Evolutionary conservation across 2,797 vertebrate genomes (phyloP), one percentile per base, ranked within the genome.

Genomic region (Chromis chromis): DNA sequence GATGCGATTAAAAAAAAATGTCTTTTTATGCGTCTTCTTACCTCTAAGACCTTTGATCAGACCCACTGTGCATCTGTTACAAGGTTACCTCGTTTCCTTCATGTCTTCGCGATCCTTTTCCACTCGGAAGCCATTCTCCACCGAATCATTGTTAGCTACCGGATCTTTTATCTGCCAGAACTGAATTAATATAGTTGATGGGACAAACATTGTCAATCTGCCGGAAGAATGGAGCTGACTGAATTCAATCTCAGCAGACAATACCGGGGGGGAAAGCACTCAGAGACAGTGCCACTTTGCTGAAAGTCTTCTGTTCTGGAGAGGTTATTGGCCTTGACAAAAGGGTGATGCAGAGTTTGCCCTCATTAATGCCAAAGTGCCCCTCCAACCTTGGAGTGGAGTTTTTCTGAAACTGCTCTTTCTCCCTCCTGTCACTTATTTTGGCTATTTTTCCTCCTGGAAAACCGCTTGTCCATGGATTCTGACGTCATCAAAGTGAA

Each of bases 171-270:
- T 91, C 92, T 87, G 83, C 83, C 92, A 42, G 28, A 86, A 86
- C 85, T 92, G 93, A 95, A 95, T 95, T 94, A 95, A 94, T 94
- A 89, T 77, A 87, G 79, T 87, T 80, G 92, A 89, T 88, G 86
- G 93, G 88, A 94, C 93, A 94, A 96, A 94, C 94, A 92, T 93
- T 95, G 90, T 94, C 92, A 92, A 86, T 94, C 92, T 95, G 84
- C 72, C 77, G 79, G 90, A 93, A 94, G 94, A 96, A 96, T 89
- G 79, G 93, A 92, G 82, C 60, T 75, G 85, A 88, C 90, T 92
- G 89, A 92, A 94, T 95, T 95, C 94, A 92, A 91, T 95, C 88
- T 93, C 77, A 79, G 90, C 92, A 93, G 88, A 93, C 94, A 94
- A 88, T 93, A 84, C 89, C 88, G 21, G 63, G 78, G 78, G 77